These are phyloP conservation scores for Lytechinus variegatus DNA, from an alignment of 35 echinoderm and acorn worm genomes.

Conservation along the genomic window DNA sequence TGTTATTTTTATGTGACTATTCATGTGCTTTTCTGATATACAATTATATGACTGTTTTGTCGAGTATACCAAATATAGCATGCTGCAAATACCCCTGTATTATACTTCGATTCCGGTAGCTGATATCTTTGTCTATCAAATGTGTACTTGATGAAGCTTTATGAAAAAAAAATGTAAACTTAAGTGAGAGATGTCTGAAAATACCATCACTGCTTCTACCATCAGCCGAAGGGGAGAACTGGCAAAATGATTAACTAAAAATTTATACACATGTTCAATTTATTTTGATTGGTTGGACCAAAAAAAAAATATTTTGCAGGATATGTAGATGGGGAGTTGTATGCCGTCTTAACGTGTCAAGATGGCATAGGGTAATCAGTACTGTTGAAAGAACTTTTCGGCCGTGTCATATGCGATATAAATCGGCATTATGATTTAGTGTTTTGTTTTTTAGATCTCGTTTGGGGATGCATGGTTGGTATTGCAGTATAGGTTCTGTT, in stretches of 20 bases:
- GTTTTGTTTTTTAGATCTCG: not conserved
- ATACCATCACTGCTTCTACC: not conserved
- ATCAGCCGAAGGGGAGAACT: not conserved
- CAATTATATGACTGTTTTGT: not conserved
- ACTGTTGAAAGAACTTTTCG: not conserved
- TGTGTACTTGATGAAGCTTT: not conserved
- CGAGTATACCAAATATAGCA: not conserved
- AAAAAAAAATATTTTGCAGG: not conserved
- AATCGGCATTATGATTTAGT: not conserved
- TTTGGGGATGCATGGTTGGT: not conserved
- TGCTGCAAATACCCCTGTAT: too few relatives aligned
- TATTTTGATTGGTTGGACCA: not conserved
- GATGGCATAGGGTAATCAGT: not conserved
- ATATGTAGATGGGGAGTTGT: not conserved
- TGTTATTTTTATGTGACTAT: too few relatives aligned
- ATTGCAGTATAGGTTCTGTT: not conserved
- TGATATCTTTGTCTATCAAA: not conserved
- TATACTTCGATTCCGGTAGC: not conserved
- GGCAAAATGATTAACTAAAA: conserved; percentile 6
- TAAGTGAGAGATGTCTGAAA: not conserved
- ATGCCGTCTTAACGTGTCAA: conserved; percentile 1
- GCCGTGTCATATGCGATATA: not conserved
- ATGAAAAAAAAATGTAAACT: not conserved
- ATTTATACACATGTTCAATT: conserved; percentile 20
- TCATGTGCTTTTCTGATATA: too few relatives aligned